Conservation (phyloP, 1,140 invertebrate genomes). For the Pachypeltis micranthus region DNA sequence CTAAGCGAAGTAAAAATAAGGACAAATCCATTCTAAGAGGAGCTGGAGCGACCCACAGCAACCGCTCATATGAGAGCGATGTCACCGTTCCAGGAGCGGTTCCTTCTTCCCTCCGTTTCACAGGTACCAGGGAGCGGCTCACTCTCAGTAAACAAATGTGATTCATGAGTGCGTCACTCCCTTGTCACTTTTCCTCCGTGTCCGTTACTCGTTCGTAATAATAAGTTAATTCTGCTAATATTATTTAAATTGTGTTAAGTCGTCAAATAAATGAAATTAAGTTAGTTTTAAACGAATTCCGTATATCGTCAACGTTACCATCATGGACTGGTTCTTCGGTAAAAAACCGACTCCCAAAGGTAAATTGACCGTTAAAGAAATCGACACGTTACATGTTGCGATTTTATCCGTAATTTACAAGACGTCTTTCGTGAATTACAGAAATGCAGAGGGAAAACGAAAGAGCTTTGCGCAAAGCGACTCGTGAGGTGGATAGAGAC, state of each 20-base stretch:
- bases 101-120: too few species aligned
- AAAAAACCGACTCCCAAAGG: conserved; percentile 36
- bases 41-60: too few species aligned
- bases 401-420: neutral
- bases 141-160: too few species aligned
- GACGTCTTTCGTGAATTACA: conserved; percentile 35
- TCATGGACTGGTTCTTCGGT: conserved; percentile 28
- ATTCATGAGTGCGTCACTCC: too few species aligned
- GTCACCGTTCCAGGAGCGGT: too few species aligned
- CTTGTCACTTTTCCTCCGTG: too few species aligned
- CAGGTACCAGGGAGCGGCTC: too few species aligned
- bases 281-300: neutral
- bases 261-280: neutral
- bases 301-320: neutral
- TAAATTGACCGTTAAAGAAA: conserved; percentile 23
- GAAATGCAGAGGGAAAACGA: conserved; percentile 76
- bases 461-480: conserved; percentile 59
- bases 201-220: neutral
- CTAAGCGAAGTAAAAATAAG: too few species aligned
- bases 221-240: neutral
- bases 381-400: neutral
- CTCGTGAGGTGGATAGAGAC: conserved; percentile 72
- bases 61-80: too few species aligned
- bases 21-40: too few species aligned
- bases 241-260: neutral